Percentiles rank a stretch among this genome's conserved stretches.
These are phyloP conservation scores for Platysternon megacephalum DNA, from an alignment of 2,113 vertebrate species.

Conservation along the genomic window DNA sequence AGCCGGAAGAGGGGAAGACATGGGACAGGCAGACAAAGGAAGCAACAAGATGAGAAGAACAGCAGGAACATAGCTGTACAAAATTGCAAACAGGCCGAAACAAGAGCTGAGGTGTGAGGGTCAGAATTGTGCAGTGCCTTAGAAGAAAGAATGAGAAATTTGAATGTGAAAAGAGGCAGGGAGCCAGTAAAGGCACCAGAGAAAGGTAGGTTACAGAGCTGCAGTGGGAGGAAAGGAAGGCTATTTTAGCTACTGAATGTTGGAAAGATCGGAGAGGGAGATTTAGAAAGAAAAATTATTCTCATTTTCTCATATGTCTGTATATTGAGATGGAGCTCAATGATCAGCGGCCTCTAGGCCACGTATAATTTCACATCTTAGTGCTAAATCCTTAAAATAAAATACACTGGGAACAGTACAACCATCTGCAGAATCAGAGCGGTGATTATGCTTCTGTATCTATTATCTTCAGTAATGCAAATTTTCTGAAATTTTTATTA, in stretches of 20 bases:
- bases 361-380: neutral
- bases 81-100: neutral
- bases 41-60: neutral
- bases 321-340: neutral
- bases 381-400: neutral
- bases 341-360: neutral
- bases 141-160: neutral
- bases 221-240: neutral
- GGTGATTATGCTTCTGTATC: neutral
- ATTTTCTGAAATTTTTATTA: conserved; percentile 20
- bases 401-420: neutral
- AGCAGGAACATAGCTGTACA: neutral
- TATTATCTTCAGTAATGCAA: conserved; percentile 10
- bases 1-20: neutral
- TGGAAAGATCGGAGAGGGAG: neutral
- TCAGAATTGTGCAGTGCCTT: neutral
- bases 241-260: neutral
- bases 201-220: neutral
- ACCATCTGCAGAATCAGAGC: neutral
- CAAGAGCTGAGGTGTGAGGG: neutral
- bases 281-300: neutral
- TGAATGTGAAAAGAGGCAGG: neutral
- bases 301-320: neutral
- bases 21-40: neutral
- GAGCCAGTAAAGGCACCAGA: neutral